Evolutionary conservation across 37 sponge, comb jelly and placozoan genomes (phyloP).

Genomic region (Cladorhizidae sp.): DNA sequence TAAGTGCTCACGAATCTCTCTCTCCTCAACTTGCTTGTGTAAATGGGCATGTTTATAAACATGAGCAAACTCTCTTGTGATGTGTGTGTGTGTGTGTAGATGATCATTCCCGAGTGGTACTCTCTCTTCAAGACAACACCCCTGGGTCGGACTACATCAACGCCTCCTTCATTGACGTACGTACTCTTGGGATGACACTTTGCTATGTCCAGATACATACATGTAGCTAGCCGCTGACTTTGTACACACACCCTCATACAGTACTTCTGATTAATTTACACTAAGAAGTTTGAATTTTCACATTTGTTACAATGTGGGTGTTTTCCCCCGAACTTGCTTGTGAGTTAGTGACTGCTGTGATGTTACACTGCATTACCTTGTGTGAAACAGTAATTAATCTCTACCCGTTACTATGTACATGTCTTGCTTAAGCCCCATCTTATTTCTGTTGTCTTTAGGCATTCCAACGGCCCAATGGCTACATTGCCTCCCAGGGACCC

Average conservation of each 20-base stretch:
- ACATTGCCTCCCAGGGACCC: conserved; percentile 74
- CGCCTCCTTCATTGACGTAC: conserved; percentile 67
- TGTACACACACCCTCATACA: not conserved
- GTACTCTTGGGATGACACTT: not conserved
- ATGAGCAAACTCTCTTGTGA: too few relatives aligned
- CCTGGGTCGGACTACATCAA: conserved; percentile 81
- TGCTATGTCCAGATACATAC: too few relatives aligned
- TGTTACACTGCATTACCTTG: too few relatives aligned
- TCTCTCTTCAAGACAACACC: conserved; percentile 56
- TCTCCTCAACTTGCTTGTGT: too few relatives aligned
- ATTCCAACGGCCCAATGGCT: conserved; percentile 35
- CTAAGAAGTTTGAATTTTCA: too few relatives aligned
- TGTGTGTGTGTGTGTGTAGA: conserved; percentile 22
- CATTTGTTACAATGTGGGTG: too few relatives aligned
- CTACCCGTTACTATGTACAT: not conserved
- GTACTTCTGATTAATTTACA: too few relatives aligned
- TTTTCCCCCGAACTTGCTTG: too few relatives aligned
- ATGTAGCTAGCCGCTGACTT: not conserved
- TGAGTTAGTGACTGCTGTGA: too few relatives aligned
- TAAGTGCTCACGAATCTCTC: too few relatives aligned
- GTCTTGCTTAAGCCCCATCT: not conserved
- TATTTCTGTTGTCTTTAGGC: conserved; percentile 18
- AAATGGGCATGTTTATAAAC: too few relatives aligned
- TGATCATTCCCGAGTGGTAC: conserved; percentile 65
- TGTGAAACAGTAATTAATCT: too few relatives aligned